Conservation (phyloP, 2,113 vertebrate species). For the Hylia prasina region DNA sequence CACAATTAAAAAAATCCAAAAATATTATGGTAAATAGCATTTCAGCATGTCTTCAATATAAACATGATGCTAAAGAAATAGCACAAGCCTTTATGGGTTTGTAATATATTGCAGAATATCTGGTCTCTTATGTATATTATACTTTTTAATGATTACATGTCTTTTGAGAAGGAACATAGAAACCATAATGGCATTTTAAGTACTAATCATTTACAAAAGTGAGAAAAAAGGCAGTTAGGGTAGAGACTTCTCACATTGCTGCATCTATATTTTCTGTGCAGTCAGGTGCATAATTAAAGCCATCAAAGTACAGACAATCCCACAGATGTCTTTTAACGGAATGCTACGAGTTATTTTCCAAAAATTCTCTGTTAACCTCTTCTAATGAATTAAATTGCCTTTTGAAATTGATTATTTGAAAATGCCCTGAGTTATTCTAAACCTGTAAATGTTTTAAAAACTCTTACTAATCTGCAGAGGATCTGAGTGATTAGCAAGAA, state of each 20-base stretch:
- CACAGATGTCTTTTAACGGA: neutral
- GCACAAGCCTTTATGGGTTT: neutral
- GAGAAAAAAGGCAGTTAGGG: neutral
- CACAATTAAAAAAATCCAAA: fast-evolving
- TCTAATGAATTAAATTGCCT: neutral
- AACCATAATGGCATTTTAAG: neutral
- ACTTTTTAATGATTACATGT: neutral
- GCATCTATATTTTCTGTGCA: neutral
- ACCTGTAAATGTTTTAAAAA: neutral
- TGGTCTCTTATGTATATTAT: neutral
- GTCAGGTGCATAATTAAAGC: neutral
- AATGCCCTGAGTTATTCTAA: neutral
- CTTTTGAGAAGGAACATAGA: neutral
- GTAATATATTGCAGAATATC: neutral
- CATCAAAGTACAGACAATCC: neutral
- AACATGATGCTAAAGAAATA: neutral
- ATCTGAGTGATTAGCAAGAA: neutral
- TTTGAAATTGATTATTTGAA: neutral
- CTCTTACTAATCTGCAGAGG: neutral
- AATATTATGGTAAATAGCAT: neutral
- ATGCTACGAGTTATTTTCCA: neutral
- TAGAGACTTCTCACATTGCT: neutral
- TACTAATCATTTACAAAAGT: neutral
- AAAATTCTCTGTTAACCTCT: neutral
- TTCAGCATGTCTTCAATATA: neutral